Evolutionary conservation across 2,113 vertebrate species (phyloP).

Genomic region (Hippocampus mohnikei): DNA sequence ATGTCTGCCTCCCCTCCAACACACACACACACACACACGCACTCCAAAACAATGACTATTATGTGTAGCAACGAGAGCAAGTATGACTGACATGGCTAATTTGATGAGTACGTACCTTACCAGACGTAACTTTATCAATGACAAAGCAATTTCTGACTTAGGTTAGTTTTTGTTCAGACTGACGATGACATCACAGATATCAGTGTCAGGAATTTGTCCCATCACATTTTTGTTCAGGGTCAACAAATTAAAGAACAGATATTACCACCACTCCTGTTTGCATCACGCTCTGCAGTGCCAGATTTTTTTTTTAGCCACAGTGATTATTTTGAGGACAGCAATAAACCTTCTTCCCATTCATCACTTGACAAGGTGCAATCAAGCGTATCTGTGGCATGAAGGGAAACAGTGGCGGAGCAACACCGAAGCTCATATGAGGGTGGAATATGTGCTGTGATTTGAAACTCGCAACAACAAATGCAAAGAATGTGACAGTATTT

Average conservation of each 20-base stretch:
- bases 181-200: neutral
- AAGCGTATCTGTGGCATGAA: no score
- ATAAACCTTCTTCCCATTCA: neutral
- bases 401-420: no score
- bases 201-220: neutral
- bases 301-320: neutral
- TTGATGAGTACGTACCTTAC: neutral
- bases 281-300: neutral
- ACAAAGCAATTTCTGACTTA: neutral
- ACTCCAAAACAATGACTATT: slow-evolving; percentile 22
- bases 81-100: neutral
- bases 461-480: neutral
- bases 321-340: neutral
- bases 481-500: no score
- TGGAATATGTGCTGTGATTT: no score
- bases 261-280: neutral
- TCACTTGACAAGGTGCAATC: no score
- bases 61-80: neutral
- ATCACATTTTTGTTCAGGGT: no score
- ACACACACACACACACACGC: no score
- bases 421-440: neutral
- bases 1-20: slow-evolving; percentile 40
- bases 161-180: neutral
- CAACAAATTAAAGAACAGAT: no score
- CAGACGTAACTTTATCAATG: neutral